phyloP scores from a whole-genome alignment of 2,888 invertebrate genomes.

The Amaurobius ferox region DNA sequence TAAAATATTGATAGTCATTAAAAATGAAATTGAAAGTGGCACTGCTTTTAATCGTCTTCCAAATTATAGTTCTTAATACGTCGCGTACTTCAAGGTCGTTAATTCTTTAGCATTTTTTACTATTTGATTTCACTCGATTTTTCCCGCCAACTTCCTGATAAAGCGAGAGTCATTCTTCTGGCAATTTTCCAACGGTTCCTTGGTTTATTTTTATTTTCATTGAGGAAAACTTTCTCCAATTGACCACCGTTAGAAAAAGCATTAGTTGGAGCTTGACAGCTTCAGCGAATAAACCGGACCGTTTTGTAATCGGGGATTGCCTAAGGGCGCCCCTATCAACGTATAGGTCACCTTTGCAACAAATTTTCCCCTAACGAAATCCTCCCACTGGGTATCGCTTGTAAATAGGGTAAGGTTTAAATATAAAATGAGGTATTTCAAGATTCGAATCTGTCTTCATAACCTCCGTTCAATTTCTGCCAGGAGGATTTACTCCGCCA shows the following conservation, averaged over 20 bases:
- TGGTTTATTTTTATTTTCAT: slow-evolving; percentile 21
- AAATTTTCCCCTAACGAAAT: not conserved
- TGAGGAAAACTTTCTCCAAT: slow-evolving; percentile 27
- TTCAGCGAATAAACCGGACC: not conserved
- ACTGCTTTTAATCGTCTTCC: not conserved
- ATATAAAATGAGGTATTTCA: not conserved
- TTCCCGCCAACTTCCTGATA: slow-evolving; percentile 59
- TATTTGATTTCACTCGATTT: slow-evolving; percentile 41
- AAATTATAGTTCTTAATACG: not conserved
- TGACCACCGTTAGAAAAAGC: not conserved
- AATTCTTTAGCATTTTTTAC: slow-evolving; percentile 23
- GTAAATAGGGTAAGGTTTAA: not conserved
- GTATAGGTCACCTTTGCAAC: slow-evolving; percentile 17
- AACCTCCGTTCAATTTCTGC: too few relatives aligned
- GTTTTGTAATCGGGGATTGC: not conserved
- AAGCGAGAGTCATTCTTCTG: slow-evolving; percentile 41
- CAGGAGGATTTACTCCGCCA: too few relatives aligned
- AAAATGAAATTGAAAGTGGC: too few relatives aligned
- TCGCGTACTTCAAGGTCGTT: slow-evolving; percentile 55
- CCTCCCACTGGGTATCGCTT: not conserved
- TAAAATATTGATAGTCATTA: too few relatives aligned
- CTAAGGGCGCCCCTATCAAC: slow-evolving; percentile 2
- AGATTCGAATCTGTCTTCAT: not conserved
- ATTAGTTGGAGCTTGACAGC: not conserved
- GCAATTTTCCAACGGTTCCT: slow-evolving; percentile 54